These are phyloP conservation scores for Ormyrus thymus DNA, from an alignment of 2,888 invertebrate genomes.

Conservation along the genomic window DNA sequence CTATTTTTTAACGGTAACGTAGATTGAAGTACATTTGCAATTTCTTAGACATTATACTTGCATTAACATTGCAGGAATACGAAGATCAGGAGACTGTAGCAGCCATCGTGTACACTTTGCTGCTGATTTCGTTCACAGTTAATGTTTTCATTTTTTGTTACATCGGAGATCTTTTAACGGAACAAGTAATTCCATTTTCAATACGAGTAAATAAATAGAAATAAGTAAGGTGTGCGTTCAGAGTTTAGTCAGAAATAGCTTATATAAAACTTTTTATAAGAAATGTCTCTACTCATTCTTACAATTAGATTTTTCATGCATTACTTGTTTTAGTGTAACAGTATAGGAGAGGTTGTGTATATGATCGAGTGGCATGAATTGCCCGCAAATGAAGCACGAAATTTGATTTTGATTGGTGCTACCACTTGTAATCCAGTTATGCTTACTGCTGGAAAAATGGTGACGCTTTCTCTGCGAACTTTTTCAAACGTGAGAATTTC, in stretches of 20 bases:
- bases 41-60: neutral
- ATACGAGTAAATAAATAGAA: too few species aligned
- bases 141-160: conserved; percentile 54
- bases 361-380: conserved; percentile 64
- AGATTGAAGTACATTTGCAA: neutral
- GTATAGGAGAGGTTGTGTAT: conserved; percentile 60
- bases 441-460: conserved; percentile 63
- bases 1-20: conserved; percentile 56
- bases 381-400: conserved; percentile 55
- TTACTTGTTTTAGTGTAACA: conserved; percentile 54
- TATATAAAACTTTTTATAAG: neutral
- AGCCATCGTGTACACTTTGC: neutral
- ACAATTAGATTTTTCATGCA: neutral
- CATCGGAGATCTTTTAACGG: conserved; percentile 48
- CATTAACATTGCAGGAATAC: neutral
- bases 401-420: conserved; percentile 59
- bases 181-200: conserved; percentile 3
- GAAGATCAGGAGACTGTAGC: neutral
- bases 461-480: conserved; percentile 61
- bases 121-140: conserved; percentile 26
- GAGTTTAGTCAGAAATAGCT: too few species aligned
- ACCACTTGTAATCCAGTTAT: conserved; percentile 58
- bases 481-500: conserved; percentile 62
- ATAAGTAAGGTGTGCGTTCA: too few species aligned
- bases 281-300: neutral